Evolutionary conservation across 2,113 vertebrate species (phyloP), one percentile per base, ranked within the genome.

Genomic region (Gambusia affinis): DNA sequence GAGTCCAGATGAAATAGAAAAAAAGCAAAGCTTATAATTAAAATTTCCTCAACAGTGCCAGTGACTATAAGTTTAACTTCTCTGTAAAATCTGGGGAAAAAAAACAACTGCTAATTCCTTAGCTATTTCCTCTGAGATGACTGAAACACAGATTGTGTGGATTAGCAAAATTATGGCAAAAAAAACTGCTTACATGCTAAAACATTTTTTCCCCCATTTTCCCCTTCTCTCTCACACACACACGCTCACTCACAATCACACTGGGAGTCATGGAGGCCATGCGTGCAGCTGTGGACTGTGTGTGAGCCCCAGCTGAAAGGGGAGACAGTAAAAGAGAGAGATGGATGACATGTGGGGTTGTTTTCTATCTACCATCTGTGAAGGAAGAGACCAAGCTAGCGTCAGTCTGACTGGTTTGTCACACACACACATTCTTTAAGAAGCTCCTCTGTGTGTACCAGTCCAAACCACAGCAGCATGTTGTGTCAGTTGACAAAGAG

Each of bases 271-370:
- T 81, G 83, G 83, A 84, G 76, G 80, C 64, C 76, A 81, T 77
- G 78, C 88, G 79, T 87, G 85, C 91, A 92, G 91, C 89, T 91
- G 89, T 85, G 82, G 73, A 85, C 70, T 81, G 79, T 80, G 80
- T 44, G 66, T 90, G 82, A 90, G 85, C 75, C 88, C 64, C 74
- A 61, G 75, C 51, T 82, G 35, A 71, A 77, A 70, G 47, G 64
- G 73, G 82, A 81, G 70, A 82, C 67, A 79, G 7, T 33, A 30
- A 76, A 4, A 60, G 62, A n/a, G 75, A 81, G 73, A 81, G 73
- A 83, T 75, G 76, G 69, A 85, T 82, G 75, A 64, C 84, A 73
- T 73, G 82, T 60, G 70, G 79, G 63, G 65, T 81, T 88, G 87
- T 85, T 85, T 86, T 89, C 70, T 82, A 70, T 76, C 85, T 76